Evolutionary conservation across 2,888 invertebrate genomes (phyloP).

Genomic region (Ischnura elegans): DNA sequence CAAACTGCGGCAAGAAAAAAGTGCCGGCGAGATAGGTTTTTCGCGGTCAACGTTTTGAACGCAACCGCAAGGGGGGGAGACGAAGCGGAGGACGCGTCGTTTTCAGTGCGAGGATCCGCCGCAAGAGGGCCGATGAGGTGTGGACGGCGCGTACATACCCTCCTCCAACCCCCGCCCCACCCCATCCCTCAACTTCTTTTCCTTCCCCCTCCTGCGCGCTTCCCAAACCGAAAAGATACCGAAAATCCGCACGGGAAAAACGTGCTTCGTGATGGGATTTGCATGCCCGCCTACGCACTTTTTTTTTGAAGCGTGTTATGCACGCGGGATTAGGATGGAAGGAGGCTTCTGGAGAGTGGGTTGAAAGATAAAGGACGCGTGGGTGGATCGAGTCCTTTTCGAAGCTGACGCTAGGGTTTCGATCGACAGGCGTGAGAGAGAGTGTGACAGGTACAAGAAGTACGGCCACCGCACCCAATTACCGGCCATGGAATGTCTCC

Average conservation of each 20-base stretch:
- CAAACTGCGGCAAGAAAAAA: too few species aligned
- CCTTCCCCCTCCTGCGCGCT: not conserved
- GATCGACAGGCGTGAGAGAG: slow-evolving; percentile 59
- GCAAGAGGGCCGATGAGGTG: slow-evolving; percentile 39
- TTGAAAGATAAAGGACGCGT: not conserved
- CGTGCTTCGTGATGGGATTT: not conserved
- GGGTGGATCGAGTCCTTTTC: not conserved
- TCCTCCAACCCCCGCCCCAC: not conserved
- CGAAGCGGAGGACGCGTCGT: not conserved
- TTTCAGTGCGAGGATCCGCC: slow-evolving; percentile 36
- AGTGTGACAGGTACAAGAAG: slow-evolving; percentile 23
- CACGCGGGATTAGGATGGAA: not conserved
- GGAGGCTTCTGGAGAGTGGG: not conserved
- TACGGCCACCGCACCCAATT: slow-evolving; percentile 56
- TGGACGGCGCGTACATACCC: not conserved
- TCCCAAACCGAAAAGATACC: not conserved
- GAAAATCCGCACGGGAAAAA: slow-evolving; percentile 7
- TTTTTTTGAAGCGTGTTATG: slow-evolving; percentile 1
- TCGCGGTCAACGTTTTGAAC: slow-evolving; percentile 23
- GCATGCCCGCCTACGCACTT: not conserved
- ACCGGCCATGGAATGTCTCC: slow-evolving; percentile 47
- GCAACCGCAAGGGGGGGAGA: not conserved
- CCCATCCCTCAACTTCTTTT: too few species aligned
- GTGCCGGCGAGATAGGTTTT: not conserved
- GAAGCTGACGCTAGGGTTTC: not conserved